Evolutionary conservation across 2,113 vertebrate species (phyloP), one percentile per base, ranked within the genome.

Genomic region (Anser brachyrhynchus): DNA sequence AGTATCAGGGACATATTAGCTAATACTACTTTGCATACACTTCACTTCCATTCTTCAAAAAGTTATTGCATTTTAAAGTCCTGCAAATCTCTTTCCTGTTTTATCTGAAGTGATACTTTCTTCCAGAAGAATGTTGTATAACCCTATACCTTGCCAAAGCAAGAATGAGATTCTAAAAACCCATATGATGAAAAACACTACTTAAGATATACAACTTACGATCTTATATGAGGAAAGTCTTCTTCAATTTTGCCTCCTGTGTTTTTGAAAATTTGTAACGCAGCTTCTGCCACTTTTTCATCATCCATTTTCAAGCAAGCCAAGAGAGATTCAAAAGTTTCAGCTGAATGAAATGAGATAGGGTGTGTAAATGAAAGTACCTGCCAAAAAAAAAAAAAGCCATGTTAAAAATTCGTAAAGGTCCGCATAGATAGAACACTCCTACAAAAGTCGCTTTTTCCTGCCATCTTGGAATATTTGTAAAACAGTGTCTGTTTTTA

Each of bases 241-340:
- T 99, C 99, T 96, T 99, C 99, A 97, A 99, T 98, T 98, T 98
- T 99, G 96, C 98, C 98, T 86, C 99, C 99, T 2, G 99, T 99
- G 93, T 99, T 99, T 97, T 99, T 99, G 91, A 99, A 99, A 97
- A 99, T 99, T 95, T 99, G 99, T 95, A 99, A 98, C 3, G 99
- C 99, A 8, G 99, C 99, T 97, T 99, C 99, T 6, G 99, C 99
- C 39, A 99, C 99, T 97, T 99, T 99, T 97, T 99, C 99, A 79
- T 99, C 99, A 49, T 99, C 99, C 99, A 99, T 99, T 97, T 99
- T 99, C 91, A 99, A 96, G 97, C 99, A 99, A 96, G 99, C 99
- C 52, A 99, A 91, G 65, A 99, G 98, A 69, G 99, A 99, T 92
- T 99, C 99, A 65, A 99, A 99, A 10, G 99, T 99, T 98, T 99